Percentiles rank a stretch among this genome's conserved stretches.
These are phyloP conservation scores for Gobio occitaniae DNA, from an alignment of 2,797 vertebrate genomes.

Conservation along the genomic window DNA sequence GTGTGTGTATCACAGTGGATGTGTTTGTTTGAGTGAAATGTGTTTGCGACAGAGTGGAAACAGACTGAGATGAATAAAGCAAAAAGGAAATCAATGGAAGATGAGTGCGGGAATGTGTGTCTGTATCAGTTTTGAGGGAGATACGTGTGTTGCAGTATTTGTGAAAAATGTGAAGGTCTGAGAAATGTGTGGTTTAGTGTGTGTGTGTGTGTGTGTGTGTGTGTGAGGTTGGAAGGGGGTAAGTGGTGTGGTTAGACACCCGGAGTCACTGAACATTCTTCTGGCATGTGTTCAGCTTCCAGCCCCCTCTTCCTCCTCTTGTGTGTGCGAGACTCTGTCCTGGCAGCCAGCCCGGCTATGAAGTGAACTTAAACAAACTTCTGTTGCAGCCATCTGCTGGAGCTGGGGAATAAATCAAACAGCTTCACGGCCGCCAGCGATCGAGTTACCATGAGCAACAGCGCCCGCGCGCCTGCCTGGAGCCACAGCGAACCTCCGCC, in stretches of 20 bases:
- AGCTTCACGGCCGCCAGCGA: conserved; percentile 87
- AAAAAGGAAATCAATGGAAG: background rate
- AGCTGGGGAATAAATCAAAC: conserved; percentile 99
- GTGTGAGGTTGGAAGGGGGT: conserved; percentile 68
- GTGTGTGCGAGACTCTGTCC: conserved; percentile 76
- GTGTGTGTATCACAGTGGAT: background rate
- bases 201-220: conserved; percentile 63
- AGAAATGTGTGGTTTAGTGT: conserved; percentile 40
- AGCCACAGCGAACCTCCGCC: conserved; percentile 90
- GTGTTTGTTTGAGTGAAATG: background rate
- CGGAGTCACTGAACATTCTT: conserved; percentile 93
- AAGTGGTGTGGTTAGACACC: conserved; percentile 82
- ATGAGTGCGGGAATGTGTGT: conserved; percentile 15
- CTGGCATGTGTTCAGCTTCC: conserved; percentile 81
- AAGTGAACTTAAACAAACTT: conserved; percentile 99
- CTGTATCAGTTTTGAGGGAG: background rate
- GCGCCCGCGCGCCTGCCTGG: conserved; percentile 90
- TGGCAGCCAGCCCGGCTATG: conserved; percentile 91
- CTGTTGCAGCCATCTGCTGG: conserved; percentile 99
- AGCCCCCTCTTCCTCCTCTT: conserved; percentile 35
- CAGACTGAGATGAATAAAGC: background rate
- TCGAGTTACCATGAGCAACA: conserved; percentile 87
- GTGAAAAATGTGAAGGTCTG: conserved; percentile 55
- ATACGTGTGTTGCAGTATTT: conserved; percentile 41
- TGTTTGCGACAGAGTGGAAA: background rate